Percentiles rank a stretch among this genome's conserved stretches.
Conservation (phyloP, 2,797 vertebrate genomes). For the Gambelia wislizenii region DNA sequence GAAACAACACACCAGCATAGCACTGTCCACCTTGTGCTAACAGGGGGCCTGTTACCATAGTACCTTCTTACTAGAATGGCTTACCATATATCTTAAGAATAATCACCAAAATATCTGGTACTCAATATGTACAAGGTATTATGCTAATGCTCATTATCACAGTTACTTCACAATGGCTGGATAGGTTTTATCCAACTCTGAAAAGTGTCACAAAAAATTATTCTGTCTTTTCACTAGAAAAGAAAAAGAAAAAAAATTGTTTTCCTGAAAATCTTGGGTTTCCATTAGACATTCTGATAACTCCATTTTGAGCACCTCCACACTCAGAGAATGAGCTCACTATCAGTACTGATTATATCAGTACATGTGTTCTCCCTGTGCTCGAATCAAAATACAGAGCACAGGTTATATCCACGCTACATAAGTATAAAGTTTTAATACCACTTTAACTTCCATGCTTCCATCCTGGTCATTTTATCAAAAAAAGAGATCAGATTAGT, state of each 20-base stretch:
- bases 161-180: background rate
- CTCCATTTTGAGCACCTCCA: too few relatives aligned
- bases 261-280: too few relatives aligned
- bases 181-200: background rate
- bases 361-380: too few relatives aligned
- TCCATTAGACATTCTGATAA: too few relatives aligned
- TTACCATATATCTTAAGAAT: conserved; percentile 24
- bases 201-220: background rate
- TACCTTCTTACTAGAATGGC: background rate
- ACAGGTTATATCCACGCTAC: too few relatives aligned
- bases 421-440: too few relatives aligned
- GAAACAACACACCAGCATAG: conserved; percentile 41
- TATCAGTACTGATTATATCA: too few relatives aligned
- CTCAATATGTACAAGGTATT: background rate
- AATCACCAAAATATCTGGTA: background rate
- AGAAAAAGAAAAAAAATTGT: background rate
- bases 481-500: too few relatives aligned
- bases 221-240: background rate
- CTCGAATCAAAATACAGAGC: too few relatives aligned
- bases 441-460: too few relatives aligned
- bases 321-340: too few relatives aligned
- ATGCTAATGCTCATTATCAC: background rate
- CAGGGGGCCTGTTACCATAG: conserved; percentile 1
- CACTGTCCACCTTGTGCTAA: conserved; percentile 3
- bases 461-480: too few relatives aligned